Base-by-base conservation (phyloP, 2,888 invertebrate genomes). In the Erynnis tages region DNA sequence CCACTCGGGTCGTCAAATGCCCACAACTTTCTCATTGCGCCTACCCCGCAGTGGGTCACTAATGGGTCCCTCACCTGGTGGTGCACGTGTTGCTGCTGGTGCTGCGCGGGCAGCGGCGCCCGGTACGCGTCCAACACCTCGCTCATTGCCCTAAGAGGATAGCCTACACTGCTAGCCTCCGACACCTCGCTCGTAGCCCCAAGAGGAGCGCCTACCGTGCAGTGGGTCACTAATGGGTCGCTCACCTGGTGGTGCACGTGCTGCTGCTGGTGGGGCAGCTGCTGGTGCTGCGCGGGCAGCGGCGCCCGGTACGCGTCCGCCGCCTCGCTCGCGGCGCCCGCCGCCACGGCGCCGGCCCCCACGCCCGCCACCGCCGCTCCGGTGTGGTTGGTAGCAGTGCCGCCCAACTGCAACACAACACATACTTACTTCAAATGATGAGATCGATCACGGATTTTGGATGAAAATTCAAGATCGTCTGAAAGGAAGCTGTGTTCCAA, bases 231-330 rank as follows among this genome's bases (percentile, higher is more conserved):
- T 5, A n/a, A n/a, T n/a, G 21, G 21, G 5, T 41, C 23, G 0
- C 25, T 16, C 35, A 57, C 63, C 50, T 57, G 67, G 45, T 63
- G 69, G 4, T 63, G 72, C 53, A 14, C 60, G 52, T 11, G 62
- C 47, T 13, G 59, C 49, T 41, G 17, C 16, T 8, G 4, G 17
- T 32, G 32, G 21, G 17, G 54, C 35, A 45, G 44, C 53, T 16
- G 60, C 53, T 11, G 62, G 48, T 13, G 59, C 49, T 41, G 17
- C 16, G 17, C n/a, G 17, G 27, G 32, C 23, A 17, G 54, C 35
- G 44, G 44, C 53, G 30, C 23, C 13, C 27, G 27, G 30, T 29
- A 27, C 48, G 44, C 53, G 25, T 23, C 40, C 6, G 54, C 40
- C 54, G 45, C 32, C 14, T 52, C 53, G 23, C 25, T 21, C 17